Conservation (phyloP, 2,888 invertebrate genomes). For the Rhodophaea formosa region DNA sequence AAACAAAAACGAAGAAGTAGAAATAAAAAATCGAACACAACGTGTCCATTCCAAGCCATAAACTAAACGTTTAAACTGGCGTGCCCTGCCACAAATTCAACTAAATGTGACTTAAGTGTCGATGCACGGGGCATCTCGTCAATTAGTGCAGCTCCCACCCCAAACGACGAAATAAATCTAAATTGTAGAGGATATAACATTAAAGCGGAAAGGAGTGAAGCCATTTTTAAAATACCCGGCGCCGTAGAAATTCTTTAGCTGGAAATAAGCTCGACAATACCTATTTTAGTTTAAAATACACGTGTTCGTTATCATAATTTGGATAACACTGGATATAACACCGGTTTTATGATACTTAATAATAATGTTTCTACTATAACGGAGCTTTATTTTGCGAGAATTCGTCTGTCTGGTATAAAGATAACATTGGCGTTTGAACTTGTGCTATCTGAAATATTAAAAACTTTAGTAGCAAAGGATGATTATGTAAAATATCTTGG, state of each 20-base stretch:
- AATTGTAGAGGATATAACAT: constrained; percentile 12
- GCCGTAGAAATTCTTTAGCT: constrained; percentile 1
- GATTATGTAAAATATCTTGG: no score
- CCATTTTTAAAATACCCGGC: neutral
- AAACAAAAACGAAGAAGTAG: constrained; percentile 3
- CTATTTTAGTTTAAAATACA: neutral
- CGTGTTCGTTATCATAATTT: neutral
- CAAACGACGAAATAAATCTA: constrained; percentile 16
- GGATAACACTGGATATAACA: neutral
- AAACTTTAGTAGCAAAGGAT: neutral
- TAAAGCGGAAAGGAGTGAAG: constrained; percentile 8
- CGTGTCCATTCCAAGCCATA: constrained; percentile 1
- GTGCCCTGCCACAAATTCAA: constrained; percentile 44
- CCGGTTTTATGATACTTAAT: neutral
- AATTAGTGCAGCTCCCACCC: constrained; percentile 45
- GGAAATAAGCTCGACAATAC: neutral
- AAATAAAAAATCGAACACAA: constrained; percentile 19
- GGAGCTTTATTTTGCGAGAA: constrained; percentile 1
- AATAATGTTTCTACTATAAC: neutral
- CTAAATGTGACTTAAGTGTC: constrained; percentile 52
- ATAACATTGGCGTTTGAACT: constrained; percentile 4
- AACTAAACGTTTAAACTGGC: constrained; percentile 15
- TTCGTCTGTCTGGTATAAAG: neutral
- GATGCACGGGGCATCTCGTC: constrained; percentile 46
- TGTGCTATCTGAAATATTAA: neutral